phyloP scores from a whole-genome alignment of 2,797 vertebrate genomes.

The Syndactyla subalaris region DNA sequence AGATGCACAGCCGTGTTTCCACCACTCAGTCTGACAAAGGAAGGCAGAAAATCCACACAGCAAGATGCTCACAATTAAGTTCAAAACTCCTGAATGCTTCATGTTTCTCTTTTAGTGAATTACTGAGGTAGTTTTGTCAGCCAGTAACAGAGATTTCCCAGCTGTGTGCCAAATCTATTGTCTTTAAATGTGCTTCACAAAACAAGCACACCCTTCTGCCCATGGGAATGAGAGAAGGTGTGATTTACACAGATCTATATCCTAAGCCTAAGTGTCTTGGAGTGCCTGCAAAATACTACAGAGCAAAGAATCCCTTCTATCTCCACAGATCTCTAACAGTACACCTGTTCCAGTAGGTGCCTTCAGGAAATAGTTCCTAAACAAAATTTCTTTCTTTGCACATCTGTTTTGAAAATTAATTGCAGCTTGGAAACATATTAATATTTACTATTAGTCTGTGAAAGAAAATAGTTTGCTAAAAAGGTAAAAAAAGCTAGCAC shows the following conservation, averaged over 20 bases:
- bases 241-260: background rate
- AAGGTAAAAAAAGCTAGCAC: background rate
- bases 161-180: background rate
- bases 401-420: background rate
- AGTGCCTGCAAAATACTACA: background rate
- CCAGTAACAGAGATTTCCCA: background rate
- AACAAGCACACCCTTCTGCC: background rate
- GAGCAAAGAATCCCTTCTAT: background rate
- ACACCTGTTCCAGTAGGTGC: background rate
- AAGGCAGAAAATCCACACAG: background rate
- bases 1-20: fast-evolving
- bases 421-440: background rate
- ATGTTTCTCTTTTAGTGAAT: background rate
- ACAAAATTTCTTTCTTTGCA: background rate
- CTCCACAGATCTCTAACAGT: background rate
- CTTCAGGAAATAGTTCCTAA: background rate
- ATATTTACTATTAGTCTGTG: background rate
- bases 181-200: background rate
- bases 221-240: fast-evolving
- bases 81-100: background rate
- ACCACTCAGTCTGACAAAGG: background rate
- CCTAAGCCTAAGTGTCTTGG: background rate
- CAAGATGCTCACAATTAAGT: fast-evolving
- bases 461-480: background rate
- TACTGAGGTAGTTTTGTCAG: background rate